Evolutionary conservation across 92 coral and sea anemone genomes (phyloP), one percentile per base, ranked within the genome.

Genomic region (Porites lobata): DNA sequence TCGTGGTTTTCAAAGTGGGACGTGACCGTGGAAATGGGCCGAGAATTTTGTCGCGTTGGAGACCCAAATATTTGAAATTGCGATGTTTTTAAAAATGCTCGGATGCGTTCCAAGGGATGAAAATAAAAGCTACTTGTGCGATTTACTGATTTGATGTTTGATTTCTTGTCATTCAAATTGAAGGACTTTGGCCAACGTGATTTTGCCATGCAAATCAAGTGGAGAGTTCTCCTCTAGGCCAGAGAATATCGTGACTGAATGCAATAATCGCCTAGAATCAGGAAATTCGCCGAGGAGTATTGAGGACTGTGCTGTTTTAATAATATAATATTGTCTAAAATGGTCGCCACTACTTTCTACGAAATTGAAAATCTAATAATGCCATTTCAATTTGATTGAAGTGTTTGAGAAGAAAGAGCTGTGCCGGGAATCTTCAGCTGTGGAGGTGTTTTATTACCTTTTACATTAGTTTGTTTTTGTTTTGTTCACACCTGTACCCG

Each of bases 11-110:
- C 18, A 19, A 64, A 73, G 22, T 26, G 32, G 73, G 58, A 74
- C 87, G 80, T 84, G 87, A 84, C 87, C 21, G 1, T 43, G 50
- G 63, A 52, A 43, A 17, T 62, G 47, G 74, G 18, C 71, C 12
- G 13, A 12, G 9, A 51, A 29, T 59, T 65, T 77, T 21, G 87
- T 74, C 75, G 87, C 87, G 63, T 12, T 72, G 87, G 87, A 62
- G 79, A 84, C 81, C 87, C 9, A 75, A 74, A 76, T 74, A 84
- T 84, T 84, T 66, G 6, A 66, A 65, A 69, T 80, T 53, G 29
- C 69, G 43, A 82, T 68, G 68, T n/a, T 82, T 9, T 62, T 21
- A 53, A 50, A 83, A 56, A 47, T 19, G 21, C 26, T 47, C 10
- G 87, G 62, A 75, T 21, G 57, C 59, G 74, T 18, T 84, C 73